Base-by-base conservation (phyloP, 2,888 invertebrate species). In the Nephrotoma appendiculata region DNA sequence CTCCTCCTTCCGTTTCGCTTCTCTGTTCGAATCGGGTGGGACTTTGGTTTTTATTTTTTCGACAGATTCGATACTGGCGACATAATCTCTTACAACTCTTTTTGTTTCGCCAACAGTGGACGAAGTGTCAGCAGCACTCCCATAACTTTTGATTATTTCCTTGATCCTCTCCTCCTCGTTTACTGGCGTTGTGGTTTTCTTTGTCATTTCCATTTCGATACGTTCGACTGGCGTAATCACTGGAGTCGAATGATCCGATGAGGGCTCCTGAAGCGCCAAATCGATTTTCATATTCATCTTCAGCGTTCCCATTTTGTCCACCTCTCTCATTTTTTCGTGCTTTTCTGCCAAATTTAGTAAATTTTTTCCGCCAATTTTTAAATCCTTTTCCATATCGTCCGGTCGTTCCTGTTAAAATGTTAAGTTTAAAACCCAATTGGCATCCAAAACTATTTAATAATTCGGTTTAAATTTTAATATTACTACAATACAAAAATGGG, bases 101-200 rank as follows among this genome's bases (percentile, higher is more conserved):
- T 89, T 88, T 89, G 88, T 88, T 88, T 89, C 89, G 88, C 88
- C 92, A 92, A 90, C 92, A 92, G 90, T 90, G 90, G 88, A 93
- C 91, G 92, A 93, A 93, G 89, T 92, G 92, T 92, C 91, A 92
- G 91, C 91, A 92, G 88, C 90, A 91, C 86, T 90, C 89, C 91
- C 91, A 92, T 88, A 92, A 89, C 89, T 90, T 91, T 45, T 88
- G 88, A 88, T 88, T 88, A 87, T 52, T 43, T 86, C 41, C 57
- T 84, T 84, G 86, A 86, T 86, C 83, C 48, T 48, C 41, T 83
- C 86, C 86, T 48, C 86, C 86, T 84, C 87, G 84, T 86, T 85
- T 44, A 71, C 87, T 71, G 83, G 86, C 57, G 84, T 83, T 15
- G 41, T 86, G 86, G 86, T 86, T 43, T 41, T 86, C 84, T 7